Base-by-base conservation (phyloP, 2,113 vertebrate genomes). In the Muntiacus muntjak region DNA sequence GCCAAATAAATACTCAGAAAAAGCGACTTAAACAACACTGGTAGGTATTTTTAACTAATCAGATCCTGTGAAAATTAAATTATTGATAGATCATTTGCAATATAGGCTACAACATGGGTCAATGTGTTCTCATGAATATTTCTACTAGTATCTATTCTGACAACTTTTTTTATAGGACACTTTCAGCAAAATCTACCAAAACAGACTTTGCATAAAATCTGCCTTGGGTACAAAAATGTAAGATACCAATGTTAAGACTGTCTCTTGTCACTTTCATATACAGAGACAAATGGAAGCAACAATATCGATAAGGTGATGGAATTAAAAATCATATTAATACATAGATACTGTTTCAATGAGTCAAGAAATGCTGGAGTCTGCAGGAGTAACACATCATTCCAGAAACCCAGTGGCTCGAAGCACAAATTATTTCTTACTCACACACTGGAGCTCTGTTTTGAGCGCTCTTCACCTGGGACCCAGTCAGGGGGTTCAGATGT, bases 401-500 rank as follows among this genome's bases (percentile, higher is more conserved):
- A 21, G 40, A 85, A 62, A 33, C 12, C 54, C 21, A 82, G 9
- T 64, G 54, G 45, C 30, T 60, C 45, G 36, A 94, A 87, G 9
- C 11, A 67, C 1, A 54, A 67, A 7, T 36, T 19, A 43, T 57
- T 89, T 87, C 33, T 89, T 89, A 26, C 16, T 74, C 14, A 50
- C 13, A 40, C 14, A 2, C 4, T 1, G 33, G 13, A 36, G 23
- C 1, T 89, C 21, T 90, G 21, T 23, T 43, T 43, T 85, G 43
- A 50, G 21, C 0, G 3, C 26, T 62, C 26, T 33, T 64, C 40
- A 78, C 2, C 10, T 19, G 76, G 26, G 28, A 43, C 40, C 15
- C n/a, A 30, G 45, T 14, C 2, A 62, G 11, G 50, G 6, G 11
- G 8, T 10, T 3, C 3, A 1, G 26, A 11, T 23, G 2, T 0